These are phyloP conservation scores for Melieria crassipennis DNA, from an alignment of 2,888 invertebrate species.

Conservation along the genomic window DNA sequence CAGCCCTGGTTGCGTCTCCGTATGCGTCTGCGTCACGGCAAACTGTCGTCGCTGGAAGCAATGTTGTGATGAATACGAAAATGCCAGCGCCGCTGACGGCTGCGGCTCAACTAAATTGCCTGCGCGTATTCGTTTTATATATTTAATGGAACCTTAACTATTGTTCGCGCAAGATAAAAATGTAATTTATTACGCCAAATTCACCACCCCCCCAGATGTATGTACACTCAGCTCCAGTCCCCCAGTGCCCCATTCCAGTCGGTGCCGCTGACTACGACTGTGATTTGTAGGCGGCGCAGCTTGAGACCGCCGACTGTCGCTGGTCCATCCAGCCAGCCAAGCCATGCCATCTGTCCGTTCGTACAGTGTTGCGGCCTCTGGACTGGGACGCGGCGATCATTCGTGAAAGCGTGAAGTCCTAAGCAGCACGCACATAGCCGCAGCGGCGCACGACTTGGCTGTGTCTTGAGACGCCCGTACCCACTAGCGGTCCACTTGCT, in stretches of 20 bases:
- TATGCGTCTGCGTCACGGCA: no score
- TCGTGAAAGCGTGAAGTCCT: constrained; percentile 47
- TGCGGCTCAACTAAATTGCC: neutral
- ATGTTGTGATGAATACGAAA: constrained; percentile 2
- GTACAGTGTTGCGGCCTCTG: no score
- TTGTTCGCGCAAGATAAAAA: constrained; percentile 41
- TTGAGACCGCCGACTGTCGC: no score
- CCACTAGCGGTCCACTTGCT: no score
- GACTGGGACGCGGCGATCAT: constrained; percentile 46
- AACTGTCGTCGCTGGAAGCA: no score
- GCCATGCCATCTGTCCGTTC: no score
- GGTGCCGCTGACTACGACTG: neutral
- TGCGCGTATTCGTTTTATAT: constrained; percentile 30
- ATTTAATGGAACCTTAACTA: constrained; percentile 46
- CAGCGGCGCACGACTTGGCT: constrained; percentile 12
- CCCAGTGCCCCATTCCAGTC: constrained; percentile 7
- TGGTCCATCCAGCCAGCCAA: no score
- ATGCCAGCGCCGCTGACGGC: constrained; percentile 6
- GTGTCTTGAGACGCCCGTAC: constrained; percentile 9
- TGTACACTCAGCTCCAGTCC: constrained; percentile 21
- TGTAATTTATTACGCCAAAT: neutral
- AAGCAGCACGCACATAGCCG: constrained; percentile 45
- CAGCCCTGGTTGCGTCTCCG: no score
- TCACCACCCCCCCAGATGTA: constrained; percentile 10
- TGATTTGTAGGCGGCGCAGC: no score